phyloP scores from a whole-genome alignment of 2,888 invertebrate species.

The Cetonia aurata region DNA sequence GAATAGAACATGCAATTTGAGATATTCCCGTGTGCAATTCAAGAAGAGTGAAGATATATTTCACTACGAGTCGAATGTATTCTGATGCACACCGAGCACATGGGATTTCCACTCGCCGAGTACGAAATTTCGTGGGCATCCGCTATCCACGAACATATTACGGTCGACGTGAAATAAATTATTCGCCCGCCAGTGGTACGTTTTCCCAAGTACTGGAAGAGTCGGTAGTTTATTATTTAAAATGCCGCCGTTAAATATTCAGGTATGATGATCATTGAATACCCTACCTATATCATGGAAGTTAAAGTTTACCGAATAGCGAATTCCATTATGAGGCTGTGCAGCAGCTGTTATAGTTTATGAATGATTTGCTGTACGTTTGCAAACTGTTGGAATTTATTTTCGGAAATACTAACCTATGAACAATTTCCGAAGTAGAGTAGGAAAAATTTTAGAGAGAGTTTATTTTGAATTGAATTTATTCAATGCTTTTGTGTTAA shows the following conservation, averaged over 20 bases:
- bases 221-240: constrained; percentile 32
- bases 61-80: constrained; percentile 14
- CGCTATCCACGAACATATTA: constrained; percentile 15
- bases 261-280: no score
- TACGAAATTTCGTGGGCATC: constrained; percentile 28
- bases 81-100: background rate
- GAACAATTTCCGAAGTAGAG: no score
- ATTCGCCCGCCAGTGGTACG: constrained; percentile 19
- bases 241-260: background rate
- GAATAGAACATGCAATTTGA: constrained; percentile 5
- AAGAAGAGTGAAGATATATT: constrained; percentile 2
- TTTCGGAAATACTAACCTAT: no score
- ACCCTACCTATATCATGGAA: no score
- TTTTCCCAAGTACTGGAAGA: constrained; percentile 13
- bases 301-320: no score
- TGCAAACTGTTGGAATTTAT: no score
- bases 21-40: background rate
- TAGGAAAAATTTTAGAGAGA: no score
- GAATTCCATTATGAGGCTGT: no score
- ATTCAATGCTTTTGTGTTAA: no score
- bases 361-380: no score
- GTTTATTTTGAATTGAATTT: no score
- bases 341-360: no score
- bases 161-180: constrained; percentile 29
- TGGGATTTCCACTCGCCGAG: constrained; percentile 12